Percentiles rank a stretch among this genome's conserved stretches.
These are phyloP conservation scores for Synanceia verrucosa DNA, from an alignment of 2,797 vertebrate genomes.

Conservation along the genomic window DNA sequence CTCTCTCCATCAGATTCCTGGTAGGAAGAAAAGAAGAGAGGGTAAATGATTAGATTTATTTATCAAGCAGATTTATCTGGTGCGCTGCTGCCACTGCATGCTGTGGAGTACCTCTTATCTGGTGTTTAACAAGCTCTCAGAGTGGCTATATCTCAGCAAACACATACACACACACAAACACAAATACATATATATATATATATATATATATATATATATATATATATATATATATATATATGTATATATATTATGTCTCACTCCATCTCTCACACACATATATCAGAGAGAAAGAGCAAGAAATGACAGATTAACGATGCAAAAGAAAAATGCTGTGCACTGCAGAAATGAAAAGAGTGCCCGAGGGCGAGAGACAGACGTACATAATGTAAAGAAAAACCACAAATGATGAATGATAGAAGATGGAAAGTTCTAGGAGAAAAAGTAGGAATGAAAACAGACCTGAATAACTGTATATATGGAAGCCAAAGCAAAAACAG, in stretches of 20 bases:
- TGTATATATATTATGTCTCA: no score
- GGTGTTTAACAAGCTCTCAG: constrained; percentile 70
- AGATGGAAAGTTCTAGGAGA: neutral
- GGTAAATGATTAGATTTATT: constrained; percentile 68
- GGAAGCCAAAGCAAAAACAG: constrained; percentile 6
- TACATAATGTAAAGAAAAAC: constrained; percentile 4
- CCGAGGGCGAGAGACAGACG: constrained; percentile 40
- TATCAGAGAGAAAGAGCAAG: constrained; percentile 29
- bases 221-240: no score
- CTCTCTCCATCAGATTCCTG: constrained; percentile 92
- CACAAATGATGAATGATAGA: constrained; percentile 2
- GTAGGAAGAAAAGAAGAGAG: constrained; percentile 75
- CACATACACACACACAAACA: constrained; percentile 52
- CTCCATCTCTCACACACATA: no score
- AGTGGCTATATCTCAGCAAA: constrained; percentile 65
- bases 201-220: no score
- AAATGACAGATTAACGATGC: constrained; percentile 69
- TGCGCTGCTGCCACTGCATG: constrained; percentile 35
- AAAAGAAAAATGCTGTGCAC: constrained; percentile 66
- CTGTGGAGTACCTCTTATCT: constrained; percentile 67
- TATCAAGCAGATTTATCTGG: constrained; percentile 72
- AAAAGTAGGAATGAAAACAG: constrained; percentile 5
- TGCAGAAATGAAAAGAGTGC: constrained; percentile 63
- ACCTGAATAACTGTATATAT: neutral
- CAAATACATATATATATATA: no score